Base-by-base conservation (phyloP, 2,113 vertebrate species). In the Corythornis cristatus region DNA sequence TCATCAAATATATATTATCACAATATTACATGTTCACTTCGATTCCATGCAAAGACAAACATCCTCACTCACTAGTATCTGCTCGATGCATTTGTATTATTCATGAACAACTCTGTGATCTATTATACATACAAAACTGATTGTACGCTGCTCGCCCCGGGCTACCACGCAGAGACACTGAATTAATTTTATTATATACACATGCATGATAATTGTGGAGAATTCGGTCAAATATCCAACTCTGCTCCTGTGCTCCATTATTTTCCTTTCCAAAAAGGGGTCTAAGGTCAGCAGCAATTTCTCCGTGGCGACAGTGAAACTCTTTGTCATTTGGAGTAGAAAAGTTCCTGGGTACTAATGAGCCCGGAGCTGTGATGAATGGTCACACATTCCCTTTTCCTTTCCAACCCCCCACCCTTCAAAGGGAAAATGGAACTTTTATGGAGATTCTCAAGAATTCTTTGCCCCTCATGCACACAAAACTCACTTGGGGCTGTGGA, bases 1-100 rank as follows among this genome's bases (percentile, higher is more conserved):
- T 99, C 99, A 99, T 99, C 99, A 99, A 99, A 99, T 99, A 99
- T 99, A 98, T 99, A 99, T 99, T 99, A 99, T 99, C 99, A 99
- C 99, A 99, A 99, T 99, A 99, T 99, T 99, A 99, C 99, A 99
- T 99, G 99, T 99, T 99, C 99, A 98, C 99, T 99, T 99, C 98
- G 99, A 99, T 99, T 99, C 98, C 98, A 99, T 98, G 99, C 99
- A 98, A 99, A 99, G 99, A 99, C 99, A 99, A 99, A 99, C 99
- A 99, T 98, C 98, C 98, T 97, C 98, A 98, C 98, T 99, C 98
- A 98, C 98, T 98, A 98, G 98, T 98, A 98, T 99, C 98, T 98
- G 98, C 98, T 98, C 98, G 97, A 98, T 98, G 98, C 98, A 98
- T 98, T 99, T 99, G 98, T 99, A 99, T 99, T 99, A 99, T 99